A percentile compares a stretch with the other conserved stretches of the same genome.
phyloP scores from a whole-genome alignment of 2,797 vertebrate genomes.

The Spatula clypeata region DNA sequence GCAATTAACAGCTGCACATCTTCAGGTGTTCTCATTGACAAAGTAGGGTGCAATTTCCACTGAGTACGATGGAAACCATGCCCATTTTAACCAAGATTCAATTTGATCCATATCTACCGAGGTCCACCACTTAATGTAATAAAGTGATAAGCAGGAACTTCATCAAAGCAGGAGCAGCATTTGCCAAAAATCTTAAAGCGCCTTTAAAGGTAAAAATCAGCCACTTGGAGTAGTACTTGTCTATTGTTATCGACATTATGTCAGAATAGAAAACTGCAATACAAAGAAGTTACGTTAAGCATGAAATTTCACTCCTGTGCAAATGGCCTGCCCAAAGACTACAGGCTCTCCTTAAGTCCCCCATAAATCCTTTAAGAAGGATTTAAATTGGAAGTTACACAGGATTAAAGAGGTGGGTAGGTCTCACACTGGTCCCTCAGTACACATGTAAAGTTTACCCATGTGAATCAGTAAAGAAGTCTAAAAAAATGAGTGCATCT shows the following conservation, averaged over 20 bases:
- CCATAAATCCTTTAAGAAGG: slow-evolving; percentile 10
- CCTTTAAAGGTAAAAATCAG: background rate
- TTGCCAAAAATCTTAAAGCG: background rate
- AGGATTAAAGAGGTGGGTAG: background rate
- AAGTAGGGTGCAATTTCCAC: background rate
- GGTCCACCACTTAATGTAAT: background rate
- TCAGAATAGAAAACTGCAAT: background rate
- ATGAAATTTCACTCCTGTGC: background rate
- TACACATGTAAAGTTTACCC: background rate
- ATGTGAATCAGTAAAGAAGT: background rate
- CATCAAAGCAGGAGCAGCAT: background rate
- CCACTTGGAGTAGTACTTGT: background rate
- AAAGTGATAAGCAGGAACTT: background rate
- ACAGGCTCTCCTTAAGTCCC: background rate
- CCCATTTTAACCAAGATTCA: background rate
- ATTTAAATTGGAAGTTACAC: background rate
- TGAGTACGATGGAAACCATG: background rate
- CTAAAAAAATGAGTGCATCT: background rate
- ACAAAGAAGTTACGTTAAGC: background rate
- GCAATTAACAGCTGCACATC: background rate
- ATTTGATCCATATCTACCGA: background rate
- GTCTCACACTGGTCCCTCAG: background rate
- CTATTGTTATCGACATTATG: background rate
- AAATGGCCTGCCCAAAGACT: background rate
- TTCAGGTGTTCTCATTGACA: slow-evolving; percentile 8